phyloP scores from a whole-genome alignment of 2,888 invertebrate species.

The Lochmaea crataegi region DNA sequence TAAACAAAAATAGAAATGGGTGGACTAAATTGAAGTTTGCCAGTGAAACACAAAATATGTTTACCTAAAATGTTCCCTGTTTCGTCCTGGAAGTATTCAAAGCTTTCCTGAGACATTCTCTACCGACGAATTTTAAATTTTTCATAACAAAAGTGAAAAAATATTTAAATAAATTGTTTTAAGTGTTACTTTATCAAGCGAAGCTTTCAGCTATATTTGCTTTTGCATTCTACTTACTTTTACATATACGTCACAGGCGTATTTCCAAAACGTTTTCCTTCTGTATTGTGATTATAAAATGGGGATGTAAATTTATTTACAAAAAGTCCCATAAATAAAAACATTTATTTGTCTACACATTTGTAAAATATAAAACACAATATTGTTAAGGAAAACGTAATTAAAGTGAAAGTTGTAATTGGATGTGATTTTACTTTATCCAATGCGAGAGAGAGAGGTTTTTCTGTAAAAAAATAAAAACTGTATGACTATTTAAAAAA shows the following conservation, averaged over 20 bases:
- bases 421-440: slow-evolving; percentile 1
- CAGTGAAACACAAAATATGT: too few relatives aligned
- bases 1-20: too few relatives aligned
- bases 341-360: neutral
- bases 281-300: neutral
- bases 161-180: neutral
- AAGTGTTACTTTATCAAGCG: neutral
- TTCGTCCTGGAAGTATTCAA: too few relatives aligned
- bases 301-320: neutral
- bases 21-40: too few relatives aligned
- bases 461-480: slow-evolving; percentile 4
- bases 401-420: neutral
- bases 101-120: too few relatives aligned
- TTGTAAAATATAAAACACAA: neutral
- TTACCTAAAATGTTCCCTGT: too few relatives aligned
- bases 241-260: neutral
- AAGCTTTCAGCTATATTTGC: neutral
- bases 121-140: too few relatives aligned
- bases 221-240: slow-evolving; percentile 2
- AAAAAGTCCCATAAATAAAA: neutral
- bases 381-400: slow-evolving; percentile 3
- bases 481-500: neutral
- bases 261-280: neutral
- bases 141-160: too few relatives aligned
- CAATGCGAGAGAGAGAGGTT: neutral